Evolutionary conservation across 2,888 invertebrate genomes (phyloP), one percentile per base, ranked within the genome.

Genomic region (Drosophila paramelanica): DNA sequence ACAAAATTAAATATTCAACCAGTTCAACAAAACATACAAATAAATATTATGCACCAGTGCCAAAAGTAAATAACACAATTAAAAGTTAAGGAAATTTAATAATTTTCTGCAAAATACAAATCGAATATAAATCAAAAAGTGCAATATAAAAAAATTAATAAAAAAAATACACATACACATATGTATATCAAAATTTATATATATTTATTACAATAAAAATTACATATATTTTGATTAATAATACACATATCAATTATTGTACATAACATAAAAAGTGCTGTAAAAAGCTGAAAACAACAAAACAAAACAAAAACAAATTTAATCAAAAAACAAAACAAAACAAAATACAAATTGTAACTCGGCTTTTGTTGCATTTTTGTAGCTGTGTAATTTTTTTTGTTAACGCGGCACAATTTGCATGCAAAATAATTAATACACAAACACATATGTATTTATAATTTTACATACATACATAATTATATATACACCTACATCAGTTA

Each of bases 111-210:
- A 71, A 83, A 65, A 23, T 52, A 59, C 51, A 39, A 71, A 71
- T 88, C 81, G 73, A 88, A 84, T 81, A 86, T 56, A 65, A 69
- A 27, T 38, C 42, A 17, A 41, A 61, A 59, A 75, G 81, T 80
- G 82, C 83, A 77, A 77, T 76, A 74, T 55, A 67, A 41, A 55
- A 27, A 53, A 65, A 72, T 51, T n/a, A n/a, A n/a, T n/a, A n/a
- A 62, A 17, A 67, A 20, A 53, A 39, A 51, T 10, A 53, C 2
- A 56, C 23, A 33, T 14, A 55, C 47, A 69, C 31, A 60, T 20
- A 57, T 41, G 61, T 23, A 64, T 23, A 67, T n/a, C 5, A 17
- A 51, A 39, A 56, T 42, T 50, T 31, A 59, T 53, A 67, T 36
- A 45, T 45, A 59, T 62, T 57, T 67, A 72, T 50, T 50, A 55